Conservation (phyloP, 2,888 invertebrate species). For the Slavum lentiscoides region DNA sequence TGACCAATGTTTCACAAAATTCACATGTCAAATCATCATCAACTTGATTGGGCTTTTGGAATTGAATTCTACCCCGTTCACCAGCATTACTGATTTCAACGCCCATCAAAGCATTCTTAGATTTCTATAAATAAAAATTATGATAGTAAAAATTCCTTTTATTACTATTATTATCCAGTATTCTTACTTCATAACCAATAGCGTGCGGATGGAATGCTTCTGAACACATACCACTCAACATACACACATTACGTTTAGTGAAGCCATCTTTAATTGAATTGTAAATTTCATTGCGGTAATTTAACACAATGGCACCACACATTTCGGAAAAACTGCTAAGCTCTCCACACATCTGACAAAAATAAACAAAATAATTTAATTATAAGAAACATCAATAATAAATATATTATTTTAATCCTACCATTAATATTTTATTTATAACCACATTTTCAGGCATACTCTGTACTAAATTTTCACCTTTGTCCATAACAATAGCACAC, state of each 20-base stretch:
- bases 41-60: conserved; percentile 1
- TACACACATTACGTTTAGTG: conserved; percentile 70
- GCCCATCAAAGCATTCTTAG: conserved; percentile 19
- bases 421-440: conserved; percentile 64
- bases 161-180: background rate
- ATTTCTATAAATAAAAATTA: conserved; percentile 1
- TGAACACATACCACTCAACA: conserved; percentile 75
- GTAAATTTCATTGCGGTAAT: conserved; percentile 75
- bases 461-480: conserved; percentile 65
- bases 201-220: conserved; percentile 51
- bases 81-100: conserved; percentile 49
- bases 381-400: conserved; percentile 1
- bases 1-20: conserved; percentile 80
- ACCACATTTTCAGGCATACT: conserved; percentile 65
- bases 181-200: conserved; percentile 36
- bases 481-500: conserved; percentile 64
- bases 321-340: conserved; percentile 77
- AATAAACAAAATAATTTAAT: background rate
- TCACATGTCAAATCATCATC: conserved; percentile 75
- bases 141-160: background rate
- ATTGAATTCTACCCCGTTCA: conserved; percentile 38
- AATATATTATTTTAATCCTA: conserved; percentile 56
- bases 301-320: conserved; percentile 74
- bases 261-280: conserved; percentile 66
- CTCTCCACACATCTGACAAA: conserved; percentile 68